These are phyloP conservation scores for Barypeithes pellucidus DNA, from an alignment of 2,888 invertebrate genomes.

Conservation along the genomic window DNA sequence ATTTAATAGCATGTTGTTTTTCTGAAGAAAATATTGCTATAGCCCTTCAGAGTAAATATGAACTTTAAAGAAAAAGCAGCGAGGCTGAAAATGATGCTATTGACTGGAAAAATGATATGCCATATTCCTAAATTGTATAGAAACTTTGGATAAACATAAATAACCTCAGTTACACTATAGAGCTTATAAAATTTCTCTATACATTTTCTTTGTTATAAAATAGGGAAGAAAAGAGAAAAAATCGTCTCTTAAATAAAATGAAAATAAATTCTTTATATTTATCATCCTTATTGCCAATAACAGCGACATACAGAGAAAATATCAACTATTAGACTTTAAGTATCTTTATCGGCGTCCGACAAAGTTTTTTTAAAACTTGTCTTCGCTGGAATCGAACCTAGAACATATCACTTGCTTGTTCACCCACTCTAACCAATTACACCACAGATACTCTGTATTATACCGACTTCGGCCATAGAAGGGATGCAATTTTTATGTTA, in stretches of 20 bases:
- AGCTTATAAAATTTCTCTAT: slow-evolving; percentile 6
- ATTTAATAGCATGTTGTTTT: slow-evolving; percentile 29
- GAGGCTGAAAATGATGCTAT: slow-evolving; percentile 28
- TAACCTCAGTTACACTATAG: slow-evolving; percentile 19
- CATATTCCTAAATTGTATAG: slow-evolving; percentile 28
- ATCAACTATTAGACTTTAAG: too few relatives aligned
- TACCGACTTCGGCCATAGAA: too few relatives aligned
- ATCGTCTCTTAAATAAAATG: neutral
- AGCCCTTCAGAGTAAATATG: slow-evolving; percentile 23
- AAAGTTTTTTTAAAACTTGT: too few relatives aligned
- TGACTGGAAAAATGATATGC: slow-evolving; percentile 35
- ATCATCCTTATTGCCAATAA: neutral
- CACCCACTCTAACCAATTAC: too few relatives aligned
- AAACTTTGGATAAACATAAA: slow-evolving; percentile 27
- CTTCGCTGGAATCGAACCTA: too few relatives aligned
- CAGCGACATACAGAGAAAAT: neutral
- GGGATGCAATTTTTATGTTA: too few relatives aligned
- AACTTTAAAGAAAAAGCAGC: slow-evolving; percentile 32
- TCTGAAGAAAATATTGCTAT: slow-evolving; percentile 11
- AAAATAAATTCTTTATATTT: too few relatives aligned
- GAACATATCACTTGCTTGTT: too few relatives aligned
- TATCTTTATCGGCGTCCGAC: too few relatives aligned
- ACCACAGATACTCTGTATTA: too few relatives aligned
- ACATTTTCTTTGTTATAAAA: neutral
- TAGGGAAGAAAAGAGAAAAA: neutral